Evolutionary conservation across 2,888 invertebrate species (phyloP).

Genomic region (Ochropacha duplaris): DNA sequence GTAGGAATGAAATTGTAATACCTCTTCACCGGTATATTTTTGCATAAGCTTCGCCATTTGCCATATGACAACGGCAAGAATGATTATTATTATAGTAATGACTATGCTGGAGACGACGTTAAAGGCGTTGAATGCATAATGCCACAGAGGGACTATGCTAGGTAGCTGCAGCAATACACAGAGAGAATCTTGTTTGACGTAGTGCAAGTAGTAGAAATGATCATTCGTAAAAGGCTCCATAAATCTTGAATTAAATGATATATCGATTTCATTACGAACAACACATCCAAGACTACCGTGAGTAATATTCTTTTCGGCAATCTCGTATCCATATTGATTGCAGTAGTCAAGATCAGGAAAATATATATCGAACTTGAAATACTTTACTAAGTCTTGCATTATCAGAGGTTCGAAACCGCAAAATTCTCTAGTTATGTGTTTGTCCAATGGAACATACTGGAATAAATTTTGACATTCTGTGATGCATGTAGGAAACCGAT

Average conservation of each 20-base stretch:
- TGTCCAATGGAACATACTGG: constrained; percentile 31
- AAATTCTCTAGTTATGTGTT: constrained; percentile 29
- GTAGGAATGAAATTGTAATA: constrained; percentile 20
- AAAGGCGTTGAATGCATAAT: constrained; percentile 30
- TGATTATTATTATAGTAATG: constrained; percentile 17
- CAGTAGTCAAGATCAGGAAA: constrained; percentile 23
- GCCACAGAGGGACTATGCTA: constrained; percentile 44
- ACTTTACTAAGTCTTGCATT: constrained; percentile 43
- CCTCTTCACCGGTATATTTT: constrained; percentile 11
- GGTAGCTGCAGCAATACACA: constrained; percentile 44
- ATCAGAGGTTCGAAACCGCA: constrained; percentile 56
- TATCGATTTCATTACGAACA: constrained; percentile 38
- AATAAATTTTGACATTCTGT: constrained; percentile 34
- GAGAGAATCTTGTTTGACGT: constrained; percentile 39
- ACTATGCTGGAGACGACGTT: constrained; percentile 16
- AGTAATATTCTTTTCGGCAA: constrained; percentile 14
- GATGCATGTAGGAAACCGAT: constrained; percentile 53
- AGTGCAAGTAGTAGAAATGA: constrained; percentile 36
- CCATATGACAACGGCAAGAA: constrained; percentile 37
- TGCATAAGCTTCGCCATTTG: constrained; percentile 20
- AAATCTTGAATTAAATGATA: constrained; percentile 62
- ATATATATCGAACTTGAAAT: constrained; percentile 42
- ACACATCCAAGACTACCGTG: constrained; percentile 49
- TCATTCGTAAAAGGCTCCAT: constrained; percentile 38
- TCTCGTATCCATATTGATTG: constrained; percentile 36